Evolutionary conservation across 2,888 invertebrate genomes (phyloP).

Genomic region (Chymomyza caudatula): DNA sequence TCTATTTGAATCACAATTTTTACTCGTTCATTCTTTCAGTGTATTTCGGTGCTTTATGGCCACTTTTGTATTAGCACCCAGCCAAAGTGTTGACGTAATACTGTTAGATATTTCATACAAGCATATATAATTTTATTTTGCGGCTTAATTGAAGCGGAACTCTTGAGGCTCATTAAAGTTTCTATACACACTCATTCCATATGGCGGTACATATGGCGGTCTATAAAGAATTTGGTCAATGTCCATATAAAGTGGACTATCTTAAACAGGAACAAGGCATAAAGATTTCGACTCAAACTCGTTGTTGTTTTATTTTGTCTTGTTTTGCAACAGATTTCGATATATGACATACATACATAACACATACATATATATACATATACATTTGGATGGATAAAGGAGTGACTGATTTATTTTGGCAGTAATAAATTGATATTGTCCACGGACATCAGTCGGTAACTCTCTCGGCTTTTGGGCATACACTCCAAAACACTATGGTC

Average conservation of each 20-base stretch:
- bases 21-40: conserved; percentile 55
- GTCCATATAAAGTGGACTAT: not conserved
- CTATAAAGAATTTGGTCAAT: conserved; percentile 24
- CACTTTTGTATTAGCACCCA: conserved; percentile 9
- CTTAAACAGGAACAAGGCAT: not conserved
- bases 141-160: conserved; percentile 65
- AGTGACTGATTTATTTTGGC: conserved; percentile 72
- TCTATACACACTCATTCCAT: not conserved
- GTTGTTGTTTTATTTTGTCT: not conserved
- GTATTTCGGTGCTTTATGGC: conserved; percentile 10
- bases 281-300: not conserved
- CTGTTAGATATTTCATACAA: conserved; percentile 44
- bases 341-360: conserved; percentile 27
- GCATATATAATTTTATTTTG: conserved; percentile 20
- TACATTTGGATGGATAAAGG: conserved; percentile 2
- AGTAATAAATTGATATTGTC: conserved; percentile 59
- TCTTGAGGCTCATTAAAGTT: conserved; percentile 6
- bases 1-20: conserved; percentile 55
- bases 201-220: conserved; percentile 7
- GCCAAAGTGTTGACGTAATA: conserved; percentile 59
- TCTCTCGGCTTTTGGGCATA: conserved; percentile 26
- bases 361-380: conserved; percentile 26
- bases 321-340: not conserved
- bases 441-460: conserved; percentile 63
- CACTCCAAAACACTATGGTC: conserved; percentile 23